phyloP scores from a whole-genome alignment of 2,113 vertebrate species.

The Stigmatopora argus region DNA sequence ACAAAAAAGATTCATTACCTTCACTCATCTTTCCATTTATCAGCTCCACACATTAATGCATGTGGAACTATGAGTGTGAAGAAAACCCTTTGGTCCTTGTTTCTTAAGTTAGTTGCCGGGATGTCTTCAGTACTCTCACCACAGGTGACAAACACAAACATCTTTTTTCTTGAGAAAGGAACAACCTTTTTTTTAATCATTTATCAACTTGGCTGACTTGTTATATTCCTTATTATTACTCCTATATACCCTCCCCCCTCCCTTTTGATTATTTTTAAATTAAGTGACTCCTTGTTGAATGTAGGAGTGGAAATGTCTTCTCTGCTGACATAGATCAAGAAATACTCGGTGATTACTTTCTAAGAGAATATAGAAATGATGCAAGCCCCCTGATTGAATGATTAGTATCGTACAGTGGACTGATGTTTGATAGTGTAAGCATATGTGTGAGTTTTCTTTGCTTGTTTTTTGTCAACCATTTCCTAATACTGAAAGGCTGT shows the following conservation, averaged over 20 bases:
- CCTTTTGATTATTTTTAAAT: not conserved
- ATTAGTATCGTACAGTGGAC: slow-evolving; percentile 8
- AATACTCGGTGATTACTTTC: slow-evolving; percentile 17
- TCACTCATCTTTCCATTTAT: slow-evolving; percentile 14
- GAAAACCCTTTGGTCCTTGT: not conserved
- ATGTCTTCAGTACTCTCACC: not conserved
- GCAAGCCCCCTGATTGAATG: slow-evolving; percentile 20
- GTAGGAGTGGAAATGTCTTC: slow-evolving; percentile 35
- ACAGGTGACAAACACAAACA: slow-evolving; percentile 1
- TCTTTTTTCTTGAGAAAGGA: slow-evolving; percentile 1
- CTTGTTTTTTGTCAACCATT: slow-evolving; percentile 27
- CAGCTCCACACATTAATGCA: not conserved
- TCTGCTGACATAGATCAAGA: slow-evolving; percentile 23
- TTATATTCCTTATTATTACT: not conserved
- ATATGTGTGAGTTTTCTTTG: slow-evolving; percentile 3
- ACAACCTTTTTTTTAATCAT: not conserved
- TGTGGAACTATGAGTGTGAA: not conserved
- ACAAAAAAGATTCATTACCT: slow-evolving; percentile 43
- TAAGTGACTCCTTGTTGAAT: slow-evolving; percentile 37
- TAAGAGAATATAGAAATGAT: slow-evolving; percentile 16
- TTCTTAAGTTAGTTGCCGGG: slow-evolving; percentile 8
- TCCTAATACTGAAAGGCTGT: slow-evolving; percentile 36
- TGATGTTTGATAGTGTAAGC: slow-evolving; percentile 4
- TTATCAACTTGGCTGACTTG: not conserved
- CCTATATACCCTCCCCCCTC: not conserved